Evolutionary conservation across 2,888 invertebrate genomes (phyloP).

Genomic region (Aphidoletes aphidimyza): DNA sequence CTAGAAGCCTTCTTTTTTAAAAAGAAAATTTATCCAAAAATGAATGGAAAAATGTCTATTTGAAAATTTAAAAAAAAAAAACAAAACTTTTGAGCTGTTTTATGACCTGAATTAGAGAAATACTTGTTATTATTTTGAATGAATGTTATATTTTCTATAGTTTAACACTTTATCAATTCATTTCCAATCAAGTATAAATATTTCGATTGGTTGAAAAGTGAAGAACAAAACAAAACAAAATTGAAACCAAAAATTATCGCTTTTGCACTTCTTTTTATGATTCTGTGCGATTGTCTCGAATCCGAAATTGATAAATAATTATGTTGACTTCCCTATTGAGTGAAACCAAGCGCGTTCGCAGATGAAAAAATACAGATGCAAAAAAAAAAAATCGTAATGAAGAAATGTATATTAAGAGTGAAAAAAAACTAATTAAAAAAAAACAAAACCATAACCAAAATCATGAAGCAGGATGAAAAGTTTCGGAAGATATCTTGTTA

Average conservation of each 20-base stretch:
- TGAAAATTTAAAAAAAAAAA: neutral
- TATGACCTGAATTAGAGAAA: neutral
- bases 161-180: neutral
- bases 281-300: neutral
- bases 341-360: neutral
- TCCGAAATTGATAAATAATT: neutral
- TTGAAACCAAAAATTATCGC: neutral
- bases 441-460: neutral
- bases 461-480: neutral
- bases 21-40: neutral
- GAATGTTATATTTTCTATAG: neutral
- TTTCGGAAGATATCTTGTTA: constrained; percentile 7
- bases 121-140: neutral
- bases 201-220: neutral
- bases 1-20: neutral
- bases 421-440: neutral
- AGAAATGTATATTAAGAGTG: neutral
- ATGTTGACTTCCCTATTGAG: neutral
- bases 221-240: neutral
- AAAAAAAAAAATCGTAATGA: neutral
- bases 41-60: neutral
- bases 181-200: neutral
- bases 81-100: neutral
- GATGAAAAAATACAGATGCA: no score
- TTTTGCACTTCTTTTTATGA: neutral